A percentile compares a stretch with the other conserved stretches of the same genome.
Conservation (phyloP, 2,113 vertebrate species). For the Ailuropoda melanoleuca region DNA sequence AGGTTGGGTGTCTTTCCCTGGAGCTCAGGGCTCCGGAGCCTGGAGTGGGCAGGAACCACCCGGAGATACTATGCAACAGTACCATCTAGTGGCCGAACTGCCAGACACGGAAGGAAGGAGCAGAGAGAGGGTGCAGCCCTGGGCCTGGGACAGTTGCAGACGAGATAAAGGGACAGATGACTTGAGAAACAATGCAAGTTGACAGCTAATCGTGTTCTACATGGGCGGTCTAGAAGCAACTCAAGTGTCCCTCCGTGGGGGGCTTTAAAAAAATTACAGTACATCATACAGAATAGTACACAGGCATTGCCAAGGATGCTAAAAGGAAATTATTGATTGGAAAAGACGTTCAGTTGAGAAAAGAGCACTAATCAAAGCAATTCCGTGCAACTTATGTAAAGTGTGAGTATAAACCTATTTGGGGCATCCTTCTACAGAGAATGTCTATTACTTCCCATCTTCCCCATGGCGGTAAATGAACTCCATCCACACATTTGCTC, state of each 20-base stretch:
- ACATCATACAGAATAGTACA: no score
- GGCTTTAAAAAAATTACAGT: not conserved
- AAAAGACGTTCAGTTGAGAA: not conserved
- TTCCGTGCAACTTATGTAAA: not conserved
- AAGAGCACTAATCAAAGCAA: not conserved
- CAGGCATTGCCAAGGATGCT: not conserved
- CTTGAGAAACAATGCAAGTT: not conserved
- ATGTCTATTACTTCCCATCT: no score
- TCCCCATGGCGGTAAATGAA: not conserved
- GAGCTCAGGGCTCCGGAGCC: not conserved
- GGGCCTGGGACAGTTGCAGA: not conserved
- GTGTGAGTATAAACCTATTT: not conserved
- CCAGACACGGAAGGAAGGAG: not conserved
- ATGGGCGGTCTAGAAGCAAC: not conserved
- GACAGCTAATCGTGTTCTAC: not conserved
- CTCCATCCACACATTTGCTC: not conserved
- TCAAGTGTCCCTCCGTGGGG: not conserved
- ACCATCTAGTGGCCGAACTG: constrained; percentile 48
- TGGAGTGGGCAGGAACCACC: not conserved
- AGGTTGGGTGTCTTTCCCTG: no score
- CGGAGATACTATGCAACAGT: not conserved
- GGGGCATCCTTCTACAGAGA: not conserved
- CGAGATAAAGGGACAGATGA: not conserved
- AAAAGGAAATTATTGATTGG: not conserved
- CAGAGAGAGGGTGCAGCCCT: no score